Conservation (phyloP, 1,140 invertebrate species). For the Meteorus sp. region DNA sequence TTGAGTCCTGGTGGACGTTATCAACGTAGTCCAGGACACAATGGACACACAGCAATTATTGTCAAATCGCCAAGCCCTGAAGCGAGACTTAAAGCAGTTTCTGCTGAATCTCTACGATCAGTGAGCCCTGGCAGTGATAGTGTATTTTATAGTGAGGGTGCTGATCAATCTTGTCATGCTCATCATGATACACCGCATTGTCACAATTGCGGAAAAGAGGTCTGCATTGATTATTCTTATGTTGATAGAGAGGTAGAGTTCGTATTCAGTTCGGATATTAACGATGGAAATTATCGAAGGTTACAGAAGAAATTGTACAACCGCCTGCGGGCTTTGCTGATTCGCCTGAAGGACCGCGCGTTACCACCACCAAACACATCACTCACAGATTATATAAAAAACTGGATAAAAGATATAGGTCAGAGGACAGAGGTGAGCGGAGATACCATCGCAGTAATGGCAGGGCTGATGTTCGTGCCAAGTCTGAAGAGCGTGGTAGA, state of each 20-base stretch:
- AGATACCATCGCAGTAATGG: slow-evolving; percentile 68
- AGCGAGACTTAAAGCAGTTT: slow-evolving; percentile 73
- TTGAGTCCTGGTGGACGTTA: slow-evolving; percentile 50
- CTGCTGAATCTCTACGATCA: slow-evolving; percentile 80
- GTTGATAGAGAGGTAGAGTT: too few species aligned
- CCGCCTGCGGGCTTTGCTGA: slow-evolving; percentile 85
- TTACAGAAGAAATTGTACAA: slow-evolving; percentile 76
- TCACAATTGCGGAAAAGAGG: slow-evolving; percentile 79
- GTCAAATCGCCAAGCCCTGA: slow-evolving; percentile 57
- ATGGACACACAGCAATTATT: slow-evolving; percentile 44
- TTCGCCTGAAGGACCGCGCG: slow-evolving; percentile 67
- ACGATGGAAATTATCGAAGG: slow-evolving; percentile 43
- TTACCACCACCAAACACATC: slow-evolving; percentile 43
- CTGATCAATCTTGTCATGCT: slow-evolving; percentile 54
- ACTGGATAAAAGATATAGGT: slow-evolving; percentile 77
- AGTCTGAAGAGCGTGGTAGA: slow-evolving; percentile 75
- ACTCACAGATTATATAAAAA: slow-evolving; percentile 74
- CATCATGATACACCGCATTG: slow-evolving; percentile 62
- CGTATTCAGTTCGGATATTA: background rate
- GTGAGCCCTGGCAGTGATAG: slow-evolving; percentile 86
- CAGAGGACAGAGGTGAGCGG: slow-evolving; percentile 71
- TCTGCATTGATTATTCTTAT: slow-evolving; percentile 35
- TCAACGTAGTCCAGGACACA: slow-evolving; percentile 49
- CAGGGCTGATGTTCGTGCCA: slow-evolving; percentile 71
- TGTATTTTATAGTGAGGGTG: slow-evolving; percentile 83